Evolutionary conservation across 2,888 invertebrate genomes (phyloP).

Genomic region (Pseudoips prasinana): DNA sequence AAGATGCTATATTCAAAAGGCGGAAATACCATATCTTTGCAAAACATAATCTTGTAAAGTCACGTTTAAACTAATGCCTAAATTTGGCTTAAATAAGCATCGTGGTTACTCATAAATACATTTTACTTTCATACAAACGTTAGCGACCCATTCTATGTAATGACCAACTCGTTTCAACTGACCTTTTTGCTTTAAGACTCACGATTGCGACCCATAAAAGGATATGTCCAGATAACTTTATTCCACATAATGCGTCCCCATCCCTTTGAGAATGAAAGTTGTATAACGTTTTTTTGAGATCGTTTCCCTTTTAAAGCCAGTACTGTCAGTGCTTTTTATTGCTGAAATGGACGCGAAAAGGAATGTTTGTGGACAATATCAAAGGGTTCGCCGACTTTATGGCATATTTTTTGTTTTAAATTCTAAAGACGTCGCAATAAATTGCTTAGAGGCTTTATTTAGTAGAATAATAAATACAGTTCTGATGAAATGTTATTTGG

Average conservation of each 20-base stretch:
- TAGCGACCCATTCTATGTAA: constrained; percentile 64
- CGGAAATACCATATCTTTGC: not conserved
- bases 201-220: constrained; percentile 70
- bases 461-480: constrained; percentile 11
- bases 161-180: constrained; percentile 58
- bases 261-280: constrained; percentile 79
- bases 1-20: constrained; percentile 2
- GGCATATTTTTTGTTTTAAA: constrained; percentile 51
- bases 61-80: constrained; percentile 21
- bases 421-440: constrained; percentile 18
- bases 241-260: constrained; percentile 68
- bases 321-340: constrained; percentile 60
- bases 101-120: constrained; percentile 47
- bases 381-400: constrained; percentile 57
- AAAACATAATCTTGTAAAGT: constrained; percentile 8
- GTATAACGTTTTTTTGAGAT: constrained; percentile 71
- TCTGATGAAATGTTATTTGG: not conserved
- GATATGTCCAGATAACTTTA: constrained; percentile 77
- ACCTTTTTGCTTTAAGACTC: constrained; percentile 64
- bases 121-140: constrained; percentile 65
- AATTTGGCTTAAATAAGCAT: constrained; percentile 26
- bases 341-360: constrained; percentile 55
- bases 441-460: constrained; percentile 13
- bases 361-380: constrained; percentile 46
- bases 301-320: constrained; percentile 64